Evolutionary conservation across 1,140 invertebrate genomes (phyloP), one percentile per base, ranked within the genome.

Genomic region (Choristoneura fumiferana): DNA sequence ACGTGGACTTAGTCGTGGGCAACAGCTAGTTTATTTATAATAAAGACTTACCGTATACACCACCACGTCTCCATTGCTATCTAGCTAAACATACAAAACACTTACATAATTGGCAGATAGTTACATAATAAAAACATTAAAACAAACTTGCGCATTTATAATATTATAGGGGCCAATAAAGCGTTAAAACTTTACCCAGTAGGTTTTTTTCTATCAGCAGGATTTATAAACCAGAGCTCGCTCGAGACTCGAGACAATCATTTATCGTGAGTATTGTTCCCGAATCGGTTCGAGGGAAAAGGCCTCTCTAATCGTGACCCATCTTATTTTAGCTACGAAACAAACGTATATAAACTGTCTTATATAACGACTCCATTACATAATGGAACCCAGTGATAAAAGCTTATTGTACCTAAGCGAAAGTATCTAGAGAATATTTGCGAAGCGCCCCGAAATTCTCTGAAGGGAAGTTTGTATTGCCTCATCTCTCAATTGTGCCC

Each of bases 231-330:
- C 8, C n/a, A 37, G 9, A 37, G 2, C 8, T 9, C 35, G 35
- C 35, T 37, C 35, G 18, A n/a, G n/a, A n/a, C n/a, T n/a, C n/a
- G n/a, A 45, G 40, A 62, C 56, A 52, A 38, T 73, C 60, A 78
- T 78, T 78, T 76, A 76, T 78, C 73, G 69, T 60, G 10, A 56
- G 67, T 62, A 62, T 76, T 78, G 67, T 73, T 61, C 55, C 40
- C 29, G 36, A 61, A 69, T 66, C 57, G 61, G 62, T 66, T 60
- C 60, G 39, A 40, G 35, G 54, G 53, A 55, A 62, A 64, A 62
- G 39, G 61, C 57, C 63, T 67, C 54, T 15, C 60, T 68, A 71
- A 71, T 76, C 63, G 62, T 63, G 65, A 63, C 58, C 64, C 22
- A 60, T 67, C 61, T 68, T 67, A 29, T 68, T 54, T 58, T 52